Percentiles rank a stretch among this genome's conserved stretches.
Conservation (phyloP, 2,888 invertebrate species). For the Fragum fragum region DNA sequence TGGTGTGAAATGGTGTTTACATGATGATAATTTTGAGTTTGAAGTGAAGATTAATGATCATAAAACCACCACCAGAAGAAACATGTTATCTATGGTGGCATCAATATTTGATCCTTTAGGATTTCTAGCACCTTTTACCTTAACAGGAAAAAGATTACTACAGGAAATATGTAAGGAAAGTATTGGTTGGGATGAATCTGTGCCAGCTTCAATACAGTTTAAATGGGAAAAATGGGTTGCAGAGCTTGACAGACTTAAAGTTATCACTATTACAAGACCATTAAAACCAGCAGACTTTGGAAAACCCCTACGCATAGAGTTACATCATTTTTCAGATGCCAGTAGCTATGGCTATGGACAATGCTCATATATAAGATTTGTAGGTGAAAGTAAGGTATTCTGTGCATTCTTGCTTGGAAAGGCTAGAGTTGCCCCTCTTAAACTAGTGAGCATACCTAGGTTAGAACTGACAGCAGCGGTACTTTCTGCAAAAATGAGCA, state of each 20-base stretch:
- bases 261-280: slow-evolving; percentile 34
- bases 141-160: slow-evolving; percentile 59
- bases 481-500: slow-evolving; percentile 40
- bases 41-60: not conserved
- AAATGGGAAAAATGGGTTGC: slow-evolving; percentile 59
- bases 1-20: slow-evolving; percentile 56
- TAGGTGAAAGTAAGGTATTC: slow-evolving; percentile 37
- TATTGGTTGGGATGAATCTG: slow-evolving; percentile 64
- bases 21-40: slow-evolving; percentile 56
- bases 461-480: slow-evolving; percentile 67
- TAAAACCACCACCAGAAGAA: not conserved
- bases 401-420: slow-evolving; percentile 65
- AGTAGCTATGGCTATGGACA: slow-evolving; percentile 56
- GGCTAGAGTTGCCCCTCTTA: slow-evolving; percentile 64
- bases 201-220: slow-evolving; percentile 34
- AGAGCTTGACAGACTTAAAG: slow-evolving; percentile 29
- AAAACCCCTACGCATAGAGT: slow-evolving; percentile 21
- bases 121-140: slow-evolving; percentile 63
- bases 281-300: slow-evolving; percentile 57
- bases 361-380: slow-evolving; percentile 58
- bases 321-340: slow-evolving; percentile 65
- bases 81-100: slow-evolving; percentile 53
- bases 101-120: slow-evolving; percentile 67
- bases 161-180: slow-evolving; percentile 60
- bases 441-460: slow-evolving; percentile 59